Base-by-base conservation (phyloP, 2,113 vertebrate species). In the Smithornis capensis region DNA sequence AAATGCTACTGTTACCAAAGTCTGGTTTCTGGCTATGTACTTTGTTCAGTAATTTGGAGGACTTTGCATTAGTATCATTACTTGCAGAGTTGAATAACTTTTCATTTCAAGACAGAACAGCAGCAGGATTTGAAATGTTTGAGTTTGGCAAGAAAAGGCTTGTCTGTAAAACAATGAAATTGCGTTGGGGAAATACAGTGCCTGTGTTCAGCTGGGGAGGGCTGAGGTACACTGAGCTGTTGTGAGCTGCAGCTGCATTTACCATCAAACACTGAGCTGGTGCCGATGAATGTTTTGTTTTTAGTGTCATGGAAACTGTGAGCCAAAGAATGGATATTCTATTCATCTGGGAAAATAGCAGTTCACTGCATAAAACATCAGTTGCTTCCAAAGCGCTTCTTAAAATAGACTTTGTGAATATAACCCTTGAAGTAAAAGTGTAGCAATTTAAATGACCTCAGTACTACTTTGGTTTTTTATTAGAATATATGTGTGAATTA, bases 231-330 rank as follows among this genome's bases (percentile, higher is more conserved):
- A 91, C 97, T 93, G 95, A 96, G 96, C 96, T 97, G 95, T 95
- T 97, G 89, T 22, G 94, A 97, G 92, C 95, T 97, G 96, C 98
- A 98, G 98, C 97, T 98, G 98, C 97, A 96, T 98, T 98, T 98
- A 96, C 97, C 97, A 97, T 98, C 97, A 98, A 95, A 97, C 96
- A 96, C 90, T 37, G 96, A 95, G 92, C 92, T 97, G 93, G 91
- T 97, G 95, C 97, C 95, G 97, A 97, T 97, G 97, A 97, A 95
- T 98, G 97, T 98, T 98, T 97, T 98, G 97, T 96, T 98, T 98
- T 97, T 98, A 98, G 97, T 98, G 98, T 98, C 98, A 98, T 98
- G 98, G 98, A 98, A 98, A 98, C 98, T 97, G 97, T 95, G 97
- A 98, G 94, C 96, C 95, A 92, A 95, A 98, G 97, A 98, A 97